Evolutionary conservation across 2,797 vertebrate species (phyloP).

Genomic region (Acanthurus tractus): DNA sequence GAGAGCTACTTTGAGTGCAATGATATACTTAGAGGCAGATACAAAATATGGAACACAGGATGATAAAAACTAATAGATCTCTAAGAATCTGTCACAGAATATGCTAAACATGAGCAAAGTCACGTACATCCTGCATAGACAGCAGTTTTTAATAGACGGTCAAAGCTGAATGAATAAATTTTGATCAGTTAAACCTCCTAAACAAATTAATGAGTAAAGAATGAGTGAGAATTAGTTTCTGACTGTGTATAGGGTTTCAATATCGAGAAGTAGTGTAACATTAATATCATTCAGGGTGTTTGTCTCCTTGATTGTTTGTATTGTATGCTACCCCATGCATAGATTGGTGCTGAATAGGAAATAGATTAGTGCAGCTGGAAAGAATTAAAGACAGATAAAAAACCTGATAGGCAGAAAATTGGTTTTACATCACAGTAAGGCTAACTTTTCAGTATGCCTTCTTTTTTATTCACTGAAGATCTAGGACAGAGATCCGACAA

Average conservation of each 20-base stretch:
- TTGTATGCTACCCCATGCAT: neutral
- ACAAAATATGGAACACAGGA: neutral
- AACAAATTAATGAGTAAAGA: conserved; percentile 1
- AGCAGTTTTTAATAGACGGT: conserved; percentile 1
- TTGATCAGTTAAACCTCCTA: conserved; percentile 3
- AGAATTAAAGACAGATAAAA: conserved; percentile 12
- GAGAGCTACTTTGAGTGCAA: neutral
- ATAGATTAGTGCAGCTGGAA: neutral
- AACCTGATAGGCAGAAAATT: neutral
- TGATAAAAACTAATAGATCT: conserved; percentile 14
- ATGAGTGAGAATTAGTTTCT: neutral
- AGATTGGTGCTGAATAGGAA: neutral
- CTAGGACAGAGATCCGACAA: neutral
- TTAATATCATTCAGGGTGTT: neutral
- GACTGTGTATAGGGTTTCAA: neutral
- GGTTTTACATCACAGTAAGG: neutral
- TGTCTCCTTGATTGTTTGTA: neutral
- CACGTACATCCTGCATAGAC: neutral
- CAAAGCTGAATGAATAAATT: conserved; percentile 4
- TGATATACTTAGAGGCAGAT: conserved; percentile 4
- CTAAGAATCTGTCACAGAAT: conserved; percentile 5
- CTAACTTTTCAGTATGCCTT: conserved; percentile 2
- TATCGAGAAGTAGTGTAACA: neutral
- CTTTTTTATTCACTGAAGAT: neutral
- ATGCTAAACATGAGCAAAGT: conserved; percentile 7